A percentile compares a stretch with the other conserved stretches of the same genome.
Conservation (phyloP, 2,888 invertebrate species). For the Caenorhabditis drosophilae region DNA sequence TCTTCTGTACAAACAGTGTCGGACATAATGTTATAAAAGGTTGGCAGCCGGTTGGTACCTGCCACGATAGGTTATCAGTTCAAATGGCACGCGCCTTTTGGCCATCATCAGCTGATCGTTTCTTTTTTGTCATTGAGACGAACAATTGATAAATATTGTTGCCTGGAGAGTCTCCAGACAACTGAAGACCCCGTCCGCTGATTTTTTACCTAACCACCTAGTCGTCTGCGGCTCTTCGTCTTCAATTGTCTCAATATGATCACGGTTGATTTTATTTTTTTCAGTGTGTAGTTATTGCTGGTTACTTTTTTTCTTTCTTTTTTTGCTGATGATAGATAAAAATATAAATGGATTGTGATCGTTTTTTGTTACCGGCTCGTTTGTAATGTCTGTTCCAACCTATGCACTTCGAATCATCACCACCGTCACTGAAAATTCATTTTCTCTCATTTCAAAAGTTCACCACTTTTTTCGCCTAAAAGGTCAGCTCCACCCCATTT, state of each 20-base stretch:
- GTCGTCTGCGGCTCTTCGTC: conserved; percentile 5
- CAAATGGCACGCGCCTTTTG: conserved; percentile 40
- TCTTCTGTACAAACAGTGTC: conserved; percentile 14
- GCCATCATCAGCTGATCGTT: conserved; percentile 8
- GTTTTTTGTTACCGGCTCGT: not conserved
- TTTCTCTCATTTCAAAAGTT: conserved; percentile 2
- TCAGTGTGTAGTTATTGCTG: too few species aligned
- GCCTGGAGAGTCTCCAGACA: not conserved
- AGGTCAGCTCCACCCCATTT: not conserved
- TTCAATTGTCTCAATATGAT: too few species aligned
- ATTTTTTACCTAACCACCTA: conserved; percentile 10
- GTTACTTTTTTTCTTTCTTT: conserved; percentile 19
- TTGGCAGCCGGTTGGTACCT: conserved; percentile 40
- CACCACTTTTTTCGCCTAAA: not conserved
- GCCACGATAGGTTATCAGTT: conserved; percentile 45
- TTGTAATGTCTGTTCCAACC: too few species aligned
- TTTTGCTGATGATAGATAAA: conserved; percentile 4
- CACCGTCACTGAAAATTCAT: too few species aligned
- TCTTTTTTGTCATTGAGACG: not conserved
- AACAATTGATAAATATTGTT: not conserved
- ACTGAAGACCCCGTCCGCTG: conserved; percentile 30
- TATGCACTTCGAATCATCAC: too few species aligned
- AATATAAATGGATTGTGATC: not conserved
- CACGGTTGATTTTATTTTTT: too few species aligned
- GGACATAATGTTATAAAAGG: conserved; percentile 5